These are phyloP conservation scores for Drosophila hamatofila DNA, from an alignment of 2,888 invertebrate species.

Conservation along the genomic window DNA sequence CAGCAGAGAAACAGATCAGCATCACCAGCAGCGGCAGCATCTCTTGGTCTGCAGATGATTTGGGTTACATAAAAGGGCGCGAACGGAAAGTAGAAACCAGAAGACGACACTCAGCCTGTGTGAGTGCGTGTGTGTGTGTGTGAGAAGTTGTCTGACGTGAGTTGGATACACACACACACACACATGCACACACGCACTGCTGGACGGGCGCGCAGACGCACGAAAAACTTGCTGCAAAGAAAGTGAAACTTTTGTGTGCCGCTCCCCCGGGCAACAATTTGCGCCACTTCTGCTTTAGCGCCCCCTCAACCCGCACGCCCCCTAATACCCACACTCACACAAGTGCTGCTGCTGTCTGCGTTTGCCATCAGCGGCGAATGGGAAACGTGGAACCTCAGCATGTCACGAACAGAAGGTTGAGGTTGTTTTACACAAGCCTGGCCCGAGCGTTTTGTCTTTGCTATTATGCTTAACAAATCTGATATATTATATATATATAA, in stretches of 20 bases:
- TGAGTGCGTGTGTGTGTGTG: conserved; percentile 15
- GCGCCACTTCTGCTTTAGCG: conserved; percentile 37
- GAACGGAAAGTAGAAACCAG: conserved; percentile 76
- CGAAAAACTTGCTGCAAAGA: conserved; percentile 79
- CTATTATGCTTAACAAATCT: conserved; percentile 33
- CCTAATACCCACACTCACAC: conserved; percentile 1
- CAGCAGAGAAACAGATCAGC: conserved; percentile 22
- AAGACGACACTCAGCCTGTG: conserved; percentile 44
- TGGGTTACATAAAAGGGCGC: conserved; percentile 83
- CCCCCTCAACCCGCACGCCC: background rate
- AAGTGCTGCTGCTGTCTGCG: conserved; percentile 10
- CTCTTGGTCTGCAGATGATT: conserved; percentile 63
- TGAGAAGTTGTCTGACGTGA: conserved; percentile 20
- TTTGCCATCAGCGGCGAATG: conserved; percentile 33
- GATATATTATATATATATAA: conserved; percentile 1
- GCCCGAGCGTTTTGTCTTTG: conserved; percentile 18
- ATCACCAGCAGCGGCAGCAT: conserved; percentile 31
- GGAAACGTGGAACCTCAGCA: conserved; percentile 66
- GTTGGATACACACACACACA: conserved; percentile 16
- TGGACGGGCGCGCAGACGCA: conserved; percentile 40
- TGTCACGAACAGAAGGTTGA: conserved; percentile 78
- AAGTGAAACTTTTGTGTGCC: conserved; percentile 78
- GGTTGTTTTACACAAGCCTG: conserved; percentile 69
- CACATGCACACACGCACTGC: conserved; percentile 23
- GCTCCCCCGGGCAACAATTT: conserved; percentile 54